These are phyloP conservation scores for Mustela nigripes DNA, from an alignment of 2,113 vertebrate species.

Conservation along the genomic window DNA sequence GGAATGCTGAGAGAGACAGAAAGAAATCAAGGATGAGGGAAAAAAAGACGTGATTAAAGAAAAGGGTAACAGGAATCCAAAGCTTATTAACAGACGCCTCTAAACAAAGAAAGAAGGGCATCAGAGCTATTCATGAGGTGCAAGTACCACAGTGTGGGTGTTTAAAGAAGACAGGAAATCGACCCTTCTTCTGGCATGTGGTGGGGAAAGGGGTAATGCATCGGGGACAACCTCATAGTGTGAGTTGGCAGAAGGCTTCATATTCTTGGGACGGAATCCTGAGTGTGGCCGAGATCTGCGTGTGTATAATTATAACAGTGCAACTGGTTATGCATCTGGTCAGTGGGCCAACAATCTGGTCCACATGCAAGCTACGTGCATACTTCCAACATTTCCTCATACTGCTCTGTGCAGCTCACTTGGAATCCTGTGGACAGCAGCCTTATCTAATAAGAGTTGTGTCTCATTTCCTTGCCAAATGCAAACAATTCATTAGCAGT, in stretches of 20 bases:
- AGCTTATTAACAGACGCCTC: not conserved
- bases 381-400: not conserved
- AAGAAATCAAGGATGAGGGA: not conserved
- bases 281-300: not conserved
- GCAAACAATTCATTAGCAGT: not conserved
- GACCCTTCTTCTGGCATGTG: not conserved
- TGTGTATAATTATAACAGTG: accelerated
- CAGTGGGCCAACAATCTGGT: not conserved
- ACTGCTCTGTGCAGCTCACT: not conserved
- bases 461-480: not conserved
- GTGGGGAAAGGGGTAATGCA: not conserved
- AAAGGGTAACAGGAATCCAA: not conserved
- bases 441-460: not conserved
- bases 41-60: not conserved
- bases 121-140: not conserved
- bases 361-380: accelerated
- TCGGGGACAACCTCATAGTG: not conserved
- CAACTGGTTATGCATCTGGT: not conserved
- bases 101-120: not conserved
- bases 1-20: not conserved
- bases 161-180: not conserved
- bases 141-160: not conserved
- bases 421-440: not conserved
- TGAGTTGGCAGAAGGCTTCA: not conserved
- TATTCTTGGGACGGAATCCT: not conserved